phyloP scores from a whole-genome alignment of 2,888 invertebrate genomes.

The Adela reaumurella region DNA sequence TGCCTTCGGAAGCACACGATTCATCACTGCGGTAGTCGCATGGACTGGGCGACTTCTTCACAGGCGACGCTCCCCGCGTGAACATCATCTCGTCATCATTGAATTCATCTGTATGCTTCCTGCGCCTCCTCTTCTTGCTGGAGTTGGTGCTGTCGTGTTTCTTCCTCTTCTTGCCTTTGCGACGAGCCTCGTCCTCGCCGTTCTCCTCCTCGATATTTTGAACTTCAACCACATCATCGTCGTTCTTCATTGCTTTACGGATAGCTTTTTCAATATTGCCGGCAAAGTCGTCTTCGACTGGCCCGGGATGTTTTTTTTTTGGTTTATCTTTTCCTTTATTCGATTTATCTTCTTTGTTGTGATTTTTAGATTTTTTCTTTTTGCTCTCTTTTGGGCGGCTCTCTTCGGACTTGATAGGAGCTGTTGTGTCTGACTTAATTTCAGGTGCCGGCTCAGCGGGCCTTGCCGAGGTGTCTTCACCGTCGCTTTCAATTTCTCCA shows the following conservation, averaged over 20 bases:
- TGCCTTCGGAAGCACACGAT: constrained; percentile 53
- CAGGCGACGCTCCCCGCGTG: constrained; percentile 73
- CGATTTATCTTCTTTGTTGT: constrained; percentile 43
- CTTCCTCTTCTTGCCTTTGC: constrained; percentile 55
- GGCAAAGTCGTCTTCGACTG: constrained; percentile 69
- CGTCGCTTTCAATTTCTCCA: constrained; percentile 76
- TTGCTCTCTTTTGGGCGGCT: constrained; percentile 15
- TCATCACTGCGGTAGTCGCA: constrained; percentile 47
- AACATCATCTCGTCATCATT: constrained; percentile 81
- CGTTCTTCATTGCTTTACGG: constrained; percentile 70
- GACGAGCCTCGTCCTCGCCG: constrained; percentile 39
- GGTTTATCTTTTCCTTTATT: constrained; percentile 50
- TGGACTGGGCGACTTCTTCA: constrained; percentile 23
- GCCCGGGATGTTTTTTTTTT: constrained; percentile 39
- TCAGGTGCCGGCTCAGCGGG: constrained; percentile 21
- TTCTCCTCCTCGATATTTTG: constrained; percentile 33
- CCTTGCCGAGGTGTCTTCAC: constrained; percentile 33
- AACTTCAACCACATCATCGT: constrained; percentile 44
- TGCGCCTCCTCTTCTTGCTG: constrained; percentile 56
- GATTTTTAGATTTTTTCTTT: constrained; percentile 47
- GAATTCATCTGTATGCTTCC: constrained; percentile 55
- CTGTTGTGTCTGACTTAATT: constrained; percentile 14
- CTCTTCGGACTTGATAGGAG: neutral
- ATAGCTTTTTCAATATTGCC: constrained; percentile 76
- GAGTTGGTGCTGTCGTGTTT: constrained; percentile 57